Base-by-base conservation (phyloP, 1,140 invertebrate genomes). In the Euura lappo region DNA sequence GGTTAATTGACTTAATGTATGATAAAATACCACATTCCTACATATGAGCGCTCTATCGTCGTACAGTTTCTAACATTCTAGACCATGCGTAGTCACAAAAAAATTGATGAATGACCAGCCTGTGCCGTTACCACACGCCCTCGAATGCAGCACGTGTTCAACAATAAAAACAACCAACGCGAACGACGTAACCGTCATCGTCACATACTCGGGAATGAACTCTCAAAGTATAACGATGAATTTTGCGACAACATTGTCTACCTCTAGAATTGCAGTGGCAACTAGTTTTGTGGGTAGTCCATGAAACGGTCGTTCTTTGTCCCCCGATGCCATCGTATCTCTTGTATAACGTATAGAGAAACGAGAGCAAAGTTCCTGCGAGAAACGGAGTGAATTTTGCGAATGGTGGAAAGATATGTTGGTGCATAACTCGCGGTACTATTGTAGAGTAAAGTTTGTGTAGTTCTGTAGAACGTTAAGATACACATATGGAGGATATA, bases 11-110 rank as follows among this genome's bases (percentile, higher is more conserved):
- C 51, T 60, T 60, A 60, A 60, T 60, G 51, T 60, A 60, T n/a
- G 51, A 60, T 60, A 60, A 60, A 60, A 60, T 60, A 60, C 51
- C 51, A n/a, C 51, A 60, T 60, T 60, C 51, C 51, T 60, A n/a
- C 10, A 6, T 60, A 8, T 3, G 28, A 28, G 5, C 51, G 3
- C 13, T 11, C 8, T 60, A 60, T 60, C 6, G 51, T 60, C 10
- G 51, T 6, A 60, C 8, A 60, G 51, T 60, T 60, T 60, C 51
- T 60, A 60, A n/a, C 51, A 60, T 60, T 60, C 51, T 60, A 60
- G 51, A 60, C 13, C 51, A 60, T n/a, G 51, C 51, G 10, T 60
- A 11, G 13, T 1, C 51, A 11, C 51, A n/a, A 60, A 60, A 60
- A 60, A 60, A 60, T 11, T n/a, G 0, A n/a, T n/a, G 3, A 60